Conservation (phyloP, 2,888 invertebrate genomes). For the Noctuana brunneofusca region DNA sequence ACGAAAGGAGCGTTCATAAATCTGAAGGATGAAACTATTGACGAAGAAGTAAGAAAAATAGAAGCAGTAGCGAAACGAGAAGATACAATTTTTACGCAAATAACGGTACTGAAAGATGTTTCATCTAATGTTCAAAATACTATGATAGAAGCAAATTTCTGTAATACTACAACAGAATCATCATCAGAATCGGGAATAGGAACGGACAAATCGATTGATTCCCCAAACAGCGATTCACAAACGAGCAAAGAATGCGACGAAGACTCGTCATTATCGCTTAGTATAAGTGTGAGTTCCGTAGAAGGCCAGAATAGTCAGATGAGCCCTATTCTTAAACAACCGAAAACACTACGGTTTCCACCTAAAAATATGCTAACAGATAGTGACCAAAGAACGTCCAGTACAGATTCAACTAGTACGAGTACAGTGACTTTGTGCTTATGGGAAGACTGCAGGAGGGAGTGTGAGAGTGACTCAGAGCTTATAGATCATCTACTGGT, state of each 20-base stretch:
- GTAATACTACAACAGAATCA: conserved; percentile 70
- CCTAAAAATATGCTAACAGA: conserved; percentile 73
- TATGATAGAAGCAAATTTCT: conserved; percentile 74
- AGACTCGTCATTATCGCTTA: conserved; percentile 72
- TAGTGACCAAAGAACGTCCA: conserved; percentile 62
- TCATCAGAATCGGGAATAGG: conserved; percentile 76
- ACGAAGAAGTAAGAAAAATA: conserved; percentile 58
- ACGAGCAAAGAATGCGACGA: conserved; percentile 78
- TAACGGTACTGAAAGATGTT: conserved; percentile 75
- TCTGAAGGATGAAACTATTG: conserved; percentile 43
- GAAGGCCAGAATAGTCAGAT: conserved; percentile 77
- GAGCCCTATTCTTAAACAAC: conserved; percentile 90
- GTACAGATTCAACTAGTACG: conserved; percentile 66
- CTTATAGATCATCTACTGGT: conserved; percentile 95
- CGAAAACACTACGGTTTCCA: conserved; percentile 92
- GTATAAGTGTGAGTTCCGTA: conserved; percentile 70
- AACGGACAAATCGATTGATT: conserved; percentile 77
- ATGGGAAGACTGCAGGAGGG: conserved; percentile 92
- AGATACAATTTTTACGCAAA: conserved; percentile 75
- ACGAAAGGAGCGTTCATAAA: conserved; percentile 36
- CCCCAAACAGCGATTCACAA: conserved; percentile 71
- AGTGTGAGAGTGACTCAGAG: conserved; percentile 90
- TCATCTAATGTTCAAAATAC: conserved; percentile 73
- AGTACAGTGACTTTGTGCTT: conserved; percentile 85
- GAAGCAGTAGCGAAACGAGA: conserved; percentile 71